A percentile compares a stretch with the other conserved stretches of the same genome.
Evolutionary conservation across 2,888 invertebrate species (phyloP).

Genomic region (Calameuta idolon): DNA sequence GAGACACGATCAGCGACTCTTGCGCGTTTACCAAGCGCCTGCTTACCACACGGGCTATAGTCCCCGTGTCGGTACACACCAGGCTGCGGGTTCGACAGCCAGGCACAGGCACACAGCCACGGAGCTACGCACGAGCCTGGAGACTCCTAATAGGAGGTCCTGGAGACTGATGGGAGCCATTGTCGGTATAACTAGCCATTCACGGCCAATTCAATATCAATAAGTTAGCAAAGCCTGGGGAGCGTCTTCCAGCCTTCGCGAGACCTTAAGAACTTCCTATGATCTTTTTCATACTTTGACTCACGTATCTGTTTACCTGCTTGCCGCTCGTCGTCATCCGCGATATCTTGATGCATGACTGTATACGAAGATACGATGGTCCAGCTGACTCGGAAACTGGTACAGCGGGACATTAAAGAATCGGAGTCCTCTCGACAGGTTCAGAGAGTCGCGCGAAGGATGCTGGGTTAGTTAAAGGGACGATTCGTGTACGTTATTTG

Average conservation of each 20-base stretch:
- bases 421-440: no score
- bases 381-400: no score
- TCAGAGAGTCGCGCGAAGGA: neutral
- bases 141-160: constrained; percentile 14
- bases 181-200: constrained; percentile 36
- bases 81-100: constrained; percentile 4
- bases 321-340: no score
- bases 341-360: no score
- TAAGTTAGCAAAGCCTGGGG: constrained; percentile 24
- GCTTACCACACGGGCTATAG: constrained; percentile 10
- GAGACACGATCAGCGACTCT: constrained; percentile 48
- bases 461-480: neutral
- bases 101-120: neutral
- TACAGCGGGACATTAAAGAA: no score
- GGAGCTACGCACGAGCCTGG: neutral
- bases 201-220: constrained; percentile 42
- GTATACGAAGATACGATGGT: no score
- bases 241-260: neutral
- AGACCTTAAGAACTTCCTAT: no score
- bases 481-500: neutral
- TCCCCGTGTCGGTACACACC: constrained; percentile 2
- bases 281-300: no score
- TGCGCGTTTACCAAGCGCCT: constrained; percentile 36
- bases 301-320: no score
- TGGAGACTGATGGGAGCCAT: constrained; percentile 39